phyloP scores from a whole-genome alignment of 2,797 vertebrate species.

The Hylomyscus alleni region DNA sequence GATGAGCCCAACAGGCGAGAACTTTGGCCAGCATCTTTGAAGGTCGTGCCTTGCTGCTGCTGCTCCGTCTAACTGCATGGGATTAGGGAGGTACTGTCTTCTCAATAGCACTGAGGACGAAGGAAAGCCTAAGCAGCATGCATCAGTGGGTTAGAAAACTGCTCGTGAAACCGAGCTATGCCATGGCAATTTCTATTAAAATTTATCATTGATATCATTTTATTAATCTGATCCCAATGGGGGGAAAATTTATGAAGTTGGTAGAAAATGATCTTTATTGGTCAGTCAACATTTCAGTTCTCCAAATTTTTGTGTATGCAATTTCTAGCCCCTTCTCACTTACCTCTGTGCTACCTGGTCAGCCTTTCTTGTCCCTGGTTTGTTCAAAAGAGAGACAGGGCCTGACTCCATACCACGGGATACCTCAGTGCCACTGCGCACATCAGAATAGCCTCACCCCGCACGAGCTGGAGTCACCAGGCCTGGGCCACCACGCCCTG shows the following conservation, averaged over 20 bases:
- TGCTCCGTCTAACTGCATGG: conserved; percentile 3
- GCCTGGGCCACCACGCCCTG: not conserved
- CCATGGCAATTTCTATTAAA: not conserved
- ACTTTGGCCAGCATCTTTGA: conserved; percentile 33
- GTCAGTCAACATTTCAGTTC: not conserved
- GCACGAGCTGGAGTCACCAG: not conserved
- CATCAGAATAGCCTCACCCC: not conserved
- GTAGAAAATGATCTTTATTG: not conserved
- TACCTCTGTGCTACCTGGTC: not conserved
- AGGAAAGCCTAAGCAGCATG: not conserved
- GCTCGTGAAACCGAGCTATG: not conserved
- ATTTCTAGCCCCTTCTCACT: not conserved
- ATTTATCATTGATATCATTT: not conserved
- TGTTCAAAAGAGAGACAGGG: not conserved
- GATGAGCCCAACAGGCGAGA: not conserved
- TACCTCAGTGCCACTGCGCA: no score
- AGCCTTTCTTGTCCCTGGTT: not conserved
- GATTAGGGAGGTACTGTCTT: not conserved
- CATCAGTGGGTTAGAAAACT: not conserved
- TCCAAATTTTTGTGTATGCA: not conserved
- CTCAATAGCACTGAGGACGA: not conserved
- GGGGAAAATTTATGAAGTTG: not conserved
- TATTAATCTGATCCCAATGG: not conserved
- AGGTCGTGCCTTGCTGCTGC: not conserved
- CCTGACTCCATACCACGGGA: not conserved